Percentiles rank a stretch among this genome's conserved stretches.
Conservation (phyloP, 1,140 invertebrate species). For the Drosophila arizonae region DNA sequence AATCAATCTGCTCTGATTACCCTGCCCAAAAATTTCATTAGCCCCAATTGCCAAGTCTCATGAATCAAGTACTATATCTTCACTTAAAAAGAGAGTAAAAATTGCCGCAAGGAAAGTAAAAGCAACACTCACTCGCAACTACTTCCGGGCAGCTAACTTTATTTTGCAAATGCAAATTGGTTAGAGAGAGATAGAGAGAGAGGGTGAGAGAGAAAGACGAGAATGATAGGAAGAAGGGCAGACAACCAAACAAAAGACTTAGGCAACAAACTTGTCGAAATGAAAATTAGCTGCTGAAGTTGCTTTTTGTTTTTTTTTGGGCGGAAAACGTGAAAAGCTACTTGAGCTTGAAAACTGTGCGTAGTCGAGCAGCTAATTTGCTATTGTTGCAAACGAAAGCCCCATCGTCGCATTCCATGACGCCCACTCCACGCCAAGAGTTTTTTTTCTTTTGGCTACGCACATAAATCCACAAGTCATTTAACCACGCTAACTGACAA, state of each 20-base stretch:
- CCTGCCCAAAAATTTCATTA: neutral
- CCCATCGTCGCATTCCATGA: neutral
- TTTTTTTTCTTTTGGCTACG: neutral
- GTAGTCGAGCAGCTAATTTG: conserved; percentile 46
- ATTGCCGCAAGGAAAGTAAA: conserved; percentile 60
- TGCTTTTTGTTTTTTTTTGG: conserved; percentile 2
- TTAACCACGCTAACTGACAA: conserved; percentile 75
- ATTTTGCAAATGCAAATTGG: conserved; percentile 61
- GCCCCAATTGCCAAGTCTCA: neutral
- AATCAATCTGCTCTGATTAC: too few relatives aligned
- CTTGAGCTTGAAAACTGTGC: conserved; percentile 14
- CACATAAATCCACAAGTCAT: conserved; percentile 63
- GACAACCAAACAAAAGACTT: conserved; percentile 56
- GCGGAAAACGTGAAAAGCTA: neutral
- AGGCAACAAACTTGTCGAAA: conserved; percentile 60
- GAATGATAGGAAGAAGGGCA: conserved; percentile 23
- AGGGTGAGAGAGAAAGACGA: neutral
- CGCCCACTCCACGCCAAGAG: conserved; percentile 43
- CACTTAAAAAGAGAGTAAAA: conserved; percentile 6
- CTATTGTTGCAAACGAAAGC: conserved; percentile 61
- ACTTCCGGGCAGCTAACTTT: conserved; percentile 58
- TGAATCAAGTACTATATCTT: neutral
- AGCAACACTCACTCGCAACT: conserved; percentile 41
- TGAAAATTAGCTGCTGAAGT: conserved; percentile 74
- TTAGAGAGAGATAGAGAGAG: conserved; percentile 43